Evolutionary conservation across 2,888 invertebrate species (phyloP).

Genomic region (Junonia oenone): DNA sequence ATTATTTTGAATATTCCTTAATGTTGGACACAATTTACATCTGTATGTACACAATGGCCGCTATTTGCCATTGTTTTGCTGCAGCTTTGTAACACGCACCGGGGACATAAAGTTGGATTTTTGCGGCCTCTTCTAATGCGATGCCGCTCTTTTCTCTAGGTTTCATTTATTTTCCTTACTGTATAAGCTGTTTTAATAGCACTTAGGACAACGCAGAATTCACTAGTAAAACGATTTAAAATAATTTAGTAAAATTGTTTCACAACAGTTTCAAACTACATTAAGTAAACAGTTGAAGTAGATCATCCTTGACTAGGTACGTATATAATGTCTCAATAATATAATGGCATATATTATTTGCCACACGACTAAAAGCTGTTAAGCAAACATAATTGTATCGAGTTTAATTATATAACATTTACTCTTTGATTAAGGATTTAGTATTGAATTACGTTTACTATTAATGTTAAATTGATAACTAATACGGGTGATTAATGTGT

Average conservation of each 20-base stretch:
- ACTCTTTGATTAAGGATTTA: no score
- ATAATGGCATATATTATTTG: no score
- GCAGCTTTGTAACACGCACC: slow-evolving; percentile 44
- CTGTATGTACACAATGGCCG: slow-evolving; percentile 13
- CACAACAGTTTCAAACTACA: neutral
- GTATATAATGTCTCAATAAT: no score
- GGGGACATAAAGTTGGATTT: slow-evolving; percentile 47
- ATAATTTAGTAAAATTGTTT: neutral
- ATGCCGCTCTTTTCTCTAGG: neutral
- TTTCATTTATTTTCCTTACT: neutral
- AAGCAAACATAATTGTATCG: no score
- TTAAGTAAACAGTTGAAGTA: no score
- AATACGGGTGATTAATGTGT: neutral
- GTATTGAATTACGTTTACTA: no score
- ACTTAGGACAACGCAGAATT: neutral
- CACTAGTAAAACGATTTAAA: neutral
- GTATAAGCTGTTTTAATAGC: neutral
- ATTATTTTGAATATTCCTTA: slow-evolving; percentile 23
- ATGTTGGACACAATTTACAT: slow-evolving; percentile 35
- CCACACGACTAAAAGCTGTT: no score
- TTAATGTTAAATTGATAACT: neutral
- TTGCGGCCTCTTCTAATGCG: slow-evolving; percentile 40
- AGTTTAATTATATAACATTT: no score
- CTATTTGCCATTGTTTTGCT: slow-evolving; percentile 39
- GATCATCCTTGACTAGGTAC: no score